Evolutionary conservation across 1,140 invertebrate species (phyloP).

Genomic region (Holcopasites calliopsidis): DNA sequence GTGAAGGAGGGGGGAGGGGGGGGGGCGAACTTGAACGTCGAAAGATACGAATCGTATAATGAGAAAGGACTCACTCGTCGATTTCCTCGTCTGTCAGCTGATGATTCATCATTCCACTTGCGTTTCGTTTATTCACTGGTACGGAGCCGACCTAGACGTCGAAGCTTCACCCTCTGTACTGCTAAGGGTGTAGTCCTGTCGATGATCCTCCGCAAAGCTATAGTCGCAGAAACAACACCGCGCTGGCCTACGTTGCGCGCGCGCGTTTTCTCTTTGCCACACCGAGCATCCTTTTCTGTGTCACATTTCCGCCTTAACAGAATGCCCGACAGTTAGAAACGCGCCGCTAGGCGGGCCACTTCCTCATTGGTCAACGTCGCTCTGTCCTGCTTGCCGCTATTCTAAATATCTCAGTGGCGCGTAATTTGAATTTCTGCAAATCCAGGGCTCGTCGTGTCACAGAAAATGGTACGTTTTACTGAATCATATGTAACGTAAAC

Average conservation of each 20-base stretch:
- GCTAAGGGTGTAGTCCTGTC: conserved; percentile 50
- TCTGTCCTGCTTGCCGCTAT: no score
- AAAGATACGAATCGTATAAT: conserved; percentile 1
- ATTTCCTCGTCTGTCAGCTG: conserved; percentile 70
- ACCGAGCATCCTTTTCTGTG: neutral
- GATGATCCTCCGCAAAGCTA: conserved; percentile 56
- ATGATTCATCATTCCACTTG: conserved; percentile 62
- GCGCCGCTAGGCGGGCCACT: neutral
- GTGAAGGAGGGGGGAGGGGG: neutral
- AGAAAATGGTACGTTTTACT: no score
- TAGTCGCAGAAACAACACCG: conserved; percentile 35
- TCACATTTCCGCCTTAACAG: conserved; percentile 25
- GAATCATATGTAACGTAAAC: no score
- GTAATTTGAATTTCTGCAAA: neutral
- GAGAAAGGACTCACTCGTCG: conserved; percentile 69
- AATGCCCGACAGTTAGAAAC: conserved; percentile 8
- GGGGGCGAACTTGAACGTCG: neutral
- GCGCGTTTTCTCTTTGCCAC: conserved; percentile 15
- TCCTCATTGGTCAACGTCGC: neutral
- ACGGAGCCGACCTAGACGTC: no score
- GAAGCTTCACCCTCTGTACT: conserved; percentile 8
- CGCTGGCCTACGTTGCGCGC: conserved; percentile 22
- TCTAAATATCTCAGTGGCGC: no score
- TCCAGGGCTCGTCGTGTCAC: no score
- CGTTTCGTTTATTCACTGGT: neutral